Conservation (phyloP, 2,797 vertebrate species). For the Enteromius radiatus region DNA sequence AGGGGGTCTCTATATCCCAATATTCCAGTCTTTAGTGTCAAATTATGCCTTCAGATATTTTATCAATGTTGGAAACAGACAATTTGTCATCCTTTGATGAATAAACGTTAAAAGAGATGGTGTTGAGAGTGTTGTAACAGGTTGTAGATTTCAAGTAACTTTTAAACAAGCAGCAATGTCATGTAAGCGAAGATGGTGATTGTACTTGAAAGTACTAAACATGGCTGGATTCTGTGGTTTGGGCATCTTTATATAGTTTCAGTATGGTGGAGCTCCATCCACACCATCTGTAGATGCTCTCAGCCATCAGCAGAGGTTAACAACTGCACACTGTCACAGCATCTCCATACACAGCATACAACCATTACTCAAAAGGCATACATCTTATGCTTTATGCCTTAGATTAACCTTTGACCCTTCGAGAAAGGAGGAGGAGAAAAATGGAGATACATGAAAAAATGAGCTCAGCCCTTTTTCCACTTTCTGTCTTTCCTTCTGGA, state of each 20-base stretch:
- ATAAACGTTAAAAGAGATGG: background rate
- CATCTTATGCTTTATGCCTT: slow-evolving; percentile 88
- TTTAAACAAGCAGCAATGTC: background rate
- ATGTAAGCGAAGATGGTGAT: background rate
- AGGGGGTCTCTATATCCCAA: background rate
- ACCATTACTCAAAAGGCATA: slow-evolving; percentile 87
- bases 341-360: slow-evolving; percentile 80
- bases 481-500: slow-evolving; percentile 78
- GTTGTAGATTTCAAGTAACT: background rate
- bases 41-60: background rate
- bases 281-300: slow-evolving; percentile 31
- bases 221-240: slow-evolving; percentile 9
- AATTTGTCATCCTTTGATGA: background rate
- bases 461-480: slow-evolving; percentile 53
- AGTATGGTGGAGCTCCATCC: slow-evolving; percentile 24
- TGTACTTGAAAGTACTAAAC: background rate
- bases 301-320: slow-evolving; percentile 71
- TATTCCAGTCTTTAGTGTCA: background rate
- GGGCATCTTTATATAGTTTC: background rate
- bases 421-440: slow-evolving; percentile 18
- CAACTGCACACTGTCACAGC: slow-evolving; percentile 76
- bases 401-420: slow-evolving; percentile 80
- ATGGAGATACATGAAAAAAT: slow-evolving; percentile 32
- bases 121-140: background rate
- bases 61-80: background rate